These are phyloP conservation scores for Callipepla squamata DNA, from an alignment of 2,113 vertebrate genomes.

Conservation along the genomic window DNA sequence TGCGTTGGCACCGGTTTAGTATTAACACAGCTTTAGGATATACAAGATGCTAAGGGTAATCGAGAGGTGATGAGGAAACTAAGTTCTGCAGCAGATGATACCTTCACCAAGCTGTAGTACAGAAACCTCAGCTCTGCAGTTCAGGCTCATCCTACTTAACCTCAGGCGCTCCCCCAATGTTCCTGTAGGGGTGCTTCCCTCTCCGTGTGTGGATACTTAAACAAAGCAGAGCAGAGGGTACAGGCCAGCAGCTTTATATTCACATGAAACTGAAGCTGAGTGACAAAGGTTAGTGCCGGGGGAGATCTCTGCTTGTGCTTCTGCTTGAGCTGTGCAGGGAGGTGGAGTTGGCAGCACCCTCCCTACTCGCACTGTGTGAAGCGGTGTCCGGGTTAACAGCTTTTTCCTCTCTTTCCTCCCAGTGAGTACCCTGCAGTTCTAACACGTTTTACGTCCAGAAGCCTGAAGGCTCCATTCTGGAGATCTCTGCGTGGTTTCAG, in stretches of 20 bases:
- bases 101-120: neutral
- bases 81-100: neutral
- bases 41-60: neutral
- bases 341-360: neutral
- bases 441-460: neutral
- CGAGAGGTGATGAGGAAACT: neutral
- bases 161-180: neutral
- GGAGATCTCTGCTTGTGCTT: neutral
- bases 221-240: neutral
- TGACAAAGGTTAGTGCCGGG: rapidly evolving
- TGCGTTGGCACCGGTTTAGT: neutral
- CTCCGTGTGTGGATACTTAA: neutral
- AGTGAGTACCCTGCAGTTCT: neutral
- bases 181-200: neutral
- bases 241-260: neutral
- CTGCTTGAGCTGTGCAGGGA: neutral
- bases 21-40: neutral
- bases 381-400: neutral
- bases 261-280: neutral
- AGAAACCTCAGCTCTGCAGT: neutral
- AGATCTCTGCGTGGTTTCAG: neutral
- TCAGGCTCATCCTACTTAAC: neutral
- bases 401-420: neutral
- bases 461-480: neutral
- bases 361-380: neutral